phyloP scores from a whole-genome alignment of 2,888 invertebrate species.

The Rugalucina vietnamica region DNA sequence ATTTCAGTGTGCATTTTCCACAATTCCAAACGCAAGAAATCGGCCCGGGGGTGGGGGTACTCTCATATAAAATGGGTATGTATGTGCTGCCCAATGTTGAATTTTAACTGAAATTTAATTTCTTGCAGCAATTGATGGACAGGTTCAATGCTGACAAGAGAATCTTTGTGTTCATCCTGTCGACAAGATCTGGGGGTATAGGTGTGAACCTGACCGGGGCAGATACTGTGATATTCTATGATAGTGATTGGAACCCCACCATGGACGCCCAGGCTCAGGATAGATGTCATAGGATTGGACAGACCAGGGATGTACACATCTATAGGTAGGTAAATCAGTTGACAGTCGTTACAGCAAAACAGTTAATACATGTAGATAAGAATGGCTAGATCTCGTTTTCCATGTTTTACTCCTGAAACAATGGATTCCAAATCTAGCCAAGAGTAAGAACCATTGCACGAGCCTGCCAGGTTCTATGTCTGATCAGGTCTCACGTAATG shows the following conservation, averaged over 20 bases:
- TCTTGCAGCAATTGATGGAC: slow-evolving; percentile 92
- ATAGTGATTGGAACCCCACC: slow-evolving; percentile 99
- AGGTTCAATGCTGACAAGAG: slow-evolving; percentile 97
- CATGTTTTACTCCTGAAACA: not conserved
- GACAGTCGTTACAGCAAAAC: too few relatives aligned
- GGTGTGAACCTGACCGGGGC: slow-evolving; percentile 99
- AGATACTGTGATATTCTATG: slow-evolving; percentile 99
- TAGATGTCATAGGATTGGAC: slow-evolving; percentile 98
- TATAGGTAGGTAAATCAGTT: slow-evolving; percentile 89
- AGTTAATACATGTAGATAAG: too few relatives aligned
- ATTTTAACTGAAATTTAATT: not conserved
- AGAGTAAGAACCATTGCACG: not conserved
- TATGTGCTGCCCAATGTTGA: too few relatives aligned
- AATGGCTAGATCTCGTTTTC: not conserved
- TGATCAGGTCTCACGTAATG: too few relatives aligned
- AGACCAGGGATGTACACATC: slow-evolving; percentile 99
- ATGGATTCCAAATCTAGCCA: not conserved
- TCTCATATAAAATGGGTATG: too few relatives aligned
- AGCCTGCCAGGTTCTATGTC: not conserved
- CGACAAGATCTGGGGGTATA: slow-evolving; percentile 98
- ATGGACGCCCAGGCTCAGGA: slow-evolving; percentile 96
- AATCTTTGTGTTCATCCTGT: slow-evolving; percentile 98
- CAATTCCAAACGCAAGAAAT: too few relatives aligned
- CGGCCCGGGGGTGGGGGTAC: too few relatives aligned
- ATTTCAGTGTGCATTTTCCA: too few relatives aligned